A percentile compares a stretch with the other conserved stretches of the same genome.
Conservation (phyloP, 2,888 invertebrate genomes). For the Silvanus unidentatus region DNA sequence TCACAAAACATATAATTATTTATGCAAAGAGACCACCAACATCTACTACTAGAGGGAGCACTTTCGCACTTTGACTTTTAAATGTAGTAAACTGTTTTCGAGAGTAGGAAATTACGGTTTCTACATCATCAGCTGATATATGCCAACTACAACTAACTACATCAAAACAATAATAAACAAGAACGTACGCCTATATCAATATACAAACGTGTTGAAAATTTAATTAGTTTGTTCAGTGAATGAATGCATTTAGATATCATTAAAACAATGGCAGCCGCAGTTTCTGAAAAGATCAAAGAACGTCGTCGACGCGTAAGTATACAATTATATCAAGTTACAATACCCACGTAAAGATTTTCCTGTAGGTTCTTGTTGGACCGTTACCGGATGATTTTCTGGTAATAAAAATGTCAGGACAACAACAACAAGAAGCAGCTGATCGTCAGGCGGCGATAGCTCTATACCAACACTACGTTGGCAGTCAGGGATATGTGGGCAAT, state of each 20-base stretch:
- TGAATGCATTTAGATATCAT: neutral
- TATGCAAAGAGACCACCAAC: no score
- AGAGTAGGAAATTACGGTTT: no score
- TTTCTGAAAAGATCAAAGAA: conserved; percentile 42
- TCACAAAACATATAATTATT: no score
- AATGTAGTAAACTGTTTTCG: no score
- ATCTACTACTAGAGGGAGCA: no score
- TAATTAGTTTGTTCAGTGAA: no score
- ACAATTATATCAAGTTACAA: neutral
- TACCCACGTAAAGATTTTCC: conserved; percentile 3
- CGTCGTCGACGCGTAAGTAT: conserved; percentile 38
- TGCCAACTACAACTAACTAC: no score
- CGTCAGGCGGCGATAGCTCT: conserved; percentile 70
- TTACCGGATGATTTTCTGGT: conserved; percentile 72
- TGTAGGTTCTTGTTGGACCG: conserved; percentile 71
- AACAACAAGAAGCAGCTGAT: conserved; percentile 70
- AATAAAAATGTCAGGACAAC: conserved; percentile 52
- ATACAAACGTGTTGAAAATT: no score
- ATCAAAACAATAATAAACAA: no score
- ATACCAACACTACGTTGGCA: conserved; percentile 55
- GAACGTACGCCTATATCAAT: no score
- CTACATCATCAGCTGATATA: no score
- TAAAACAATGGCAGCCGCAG: conserved; percentile 40
- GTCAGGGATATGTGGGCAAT: conserved; percentile 39
- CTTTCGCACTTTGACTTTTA: no score